Conservation (phyloP, 2,797 vertebrate genomes). For the Astyanax mexicanus region DNA sequence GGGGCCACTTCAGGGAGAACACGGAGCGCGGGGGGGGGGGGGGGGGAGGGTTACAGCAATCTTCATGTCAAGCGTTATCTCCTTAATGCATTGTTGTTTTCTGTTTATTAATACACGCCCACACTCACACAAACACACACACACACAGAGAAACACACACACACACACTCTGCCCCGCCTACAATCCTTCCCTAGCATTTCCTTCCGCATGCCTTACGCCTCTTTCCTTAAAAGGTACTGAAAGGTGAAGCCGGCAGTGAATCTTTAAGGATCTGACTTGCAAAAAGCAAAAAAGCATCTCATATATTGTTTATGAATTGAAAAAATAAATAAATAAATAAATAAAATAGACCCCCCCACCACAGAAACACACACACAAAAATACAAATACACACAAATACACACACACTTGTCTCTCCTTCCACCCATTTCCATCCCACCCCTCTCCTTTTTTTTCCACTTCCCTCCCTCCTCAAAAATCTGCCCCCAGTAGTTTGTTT, state of each 20-base stretch:
- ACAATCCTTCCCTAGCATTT: conserved; percentile 61
- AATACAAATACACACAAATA: no score
- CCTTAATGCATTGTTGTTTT: conserved; percentile 70
- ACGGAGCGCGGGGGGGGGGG: conserved; percentile 28
- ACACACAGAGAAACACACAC: conserved; percentile 16
- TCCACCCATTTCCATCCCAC: conserved; percentile 58
- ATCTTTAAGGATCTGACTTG: conserved; percentile 95
- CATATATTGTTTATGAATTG: conserved; percentile 99
- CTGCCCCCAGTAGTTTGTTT: conserved; percentile 76
- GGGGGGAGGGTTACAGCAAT: conserved; percentile 52
- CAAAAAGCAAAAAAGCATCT: conserved; percentile 98
- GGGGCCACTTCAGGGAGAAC: conserved; percentile 52
- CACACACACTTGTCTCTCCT: no score
- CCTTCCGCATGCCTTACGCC: conserved; percentile 57
- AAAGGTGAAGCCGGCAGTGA: conserved; percentile 68
- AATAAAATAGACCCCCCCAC: no score
- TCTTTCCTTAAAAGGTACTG: conserved; percentile 72
- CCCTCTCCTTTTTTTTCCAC: no score
- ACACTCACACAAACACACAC: conserved; percentile 23
- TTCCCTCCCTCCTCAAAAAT: conserved; percentile 65
- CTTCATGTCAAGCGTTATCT: conserved; percentile 66
- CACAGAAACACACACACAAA: no score
- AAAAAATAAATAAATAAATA: conserved; percentile 77
- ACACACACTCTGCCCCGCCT: conserved; percentile 20
- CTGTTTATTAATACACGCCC: conserved; percentile 65